Percentiles rank a stretch among this genome's conserved stretches.
Evolutionary conservation across 2,113 vertebrate genomes (phyloP).

Genomic region (Scomber colias): DNA sequence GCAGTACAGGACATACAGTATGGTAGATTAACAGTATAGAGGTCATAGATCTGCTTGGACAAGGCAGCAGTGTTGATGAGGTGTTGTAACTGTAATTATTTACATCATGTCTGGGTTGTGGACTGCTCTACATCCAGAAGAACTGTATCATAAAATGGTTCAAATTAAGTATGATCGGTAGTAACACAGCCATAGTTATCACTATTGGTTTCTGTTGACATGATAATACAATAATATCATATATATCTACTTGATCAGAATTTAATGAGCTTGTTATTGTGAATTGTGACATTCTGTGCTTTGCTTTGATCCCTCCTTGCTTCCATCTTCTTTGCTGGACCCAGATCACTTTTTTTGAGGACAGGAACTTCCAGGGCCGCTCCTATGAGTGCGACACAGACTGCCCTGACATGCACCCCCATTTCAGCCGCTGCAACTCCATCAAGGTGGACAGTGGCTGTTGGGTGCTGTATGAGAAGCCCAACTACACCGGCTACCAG

Average conservation of each 20-base stretch:
- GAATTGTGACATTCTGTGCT: not conserved
- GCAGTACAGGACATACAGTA: not conserved
- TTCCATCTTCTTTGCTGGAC: constrained; percentile 29
- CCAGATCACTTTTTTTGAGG: constrained; percentile 83
- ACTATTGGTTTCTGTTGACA: too few relatives aligned
- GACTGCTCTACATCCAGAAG: too few relatives aligned
- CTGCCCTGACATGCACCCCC: constrained; percentile 77
- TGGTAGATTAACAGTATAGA: not conserved
- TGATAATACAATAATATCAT: too few relatives aligned
- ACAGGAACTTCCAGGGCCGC: constrained; percentile 81
- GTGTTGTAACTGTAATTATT: too few relatives aligned
- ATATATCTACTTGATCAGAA: too few relatives aligned
- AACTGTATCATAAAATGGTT: too few relatives aligned
- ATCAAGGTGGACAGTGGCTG: constrained; percentile 72
- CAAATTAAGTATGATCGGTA: too few relatives aligned
- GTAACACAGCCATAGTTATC: too few relatives aligned
- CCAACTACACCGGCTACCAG: constrained; percentile 76
- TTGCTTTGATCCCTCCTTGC: not conserved
- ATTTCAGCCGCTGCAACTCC: constrained; percentile 84
- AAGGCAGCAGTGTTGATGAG: too few relatives aligned
- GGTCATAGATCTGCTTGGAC: not conserved
- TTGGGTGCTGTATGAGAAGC: constrained; percentile 81
- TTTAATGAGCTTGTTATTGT: not conserved
- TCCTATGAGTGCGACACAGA: constrained; percentile 79
- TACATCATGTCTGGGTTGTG: too few relatives aligned